These are phyloP conservation scores for Hartigia nigra DNA, from an alignment of 2,888 invertebrate species.

Conservation along the genomic window DNA sequence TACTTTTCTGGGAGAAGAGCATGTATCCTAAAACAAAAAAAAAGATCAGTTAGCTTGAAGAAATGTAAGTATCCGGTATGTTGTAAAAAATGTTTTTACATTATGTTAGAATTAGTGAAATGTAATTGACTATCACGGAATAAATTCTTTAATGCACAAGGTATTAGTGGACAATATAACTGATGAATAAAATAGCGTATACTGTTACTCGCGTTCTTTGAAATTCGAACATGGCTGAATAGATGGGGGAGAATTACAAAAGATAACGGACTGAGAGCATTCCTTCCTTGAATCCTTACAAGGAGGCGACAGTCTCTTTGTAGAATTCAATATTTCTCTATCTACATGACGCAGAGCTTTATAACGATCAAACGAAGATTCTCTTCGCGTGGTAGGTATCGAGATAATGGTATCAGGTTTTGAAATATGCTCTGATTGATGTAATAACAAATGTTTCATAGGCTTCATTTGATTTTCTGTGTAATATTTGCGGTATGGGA, in stretches of 20 bases:
- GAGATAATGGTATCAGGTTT: neutral
- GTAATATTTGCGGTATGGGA: neutral
- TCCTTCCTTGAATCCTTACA: neutral
- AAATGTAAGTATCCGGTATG: neutral
- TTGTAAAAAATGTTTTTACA: neutral
- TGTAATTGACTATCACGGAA: neutral
- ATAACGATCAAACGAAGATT: neutral
- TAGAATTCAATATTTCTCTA: constrained; percentile 21
- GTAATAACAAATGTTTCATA: neutral
- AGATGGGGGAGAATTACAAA: neutral
- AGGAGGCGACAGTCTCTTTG: constrained; percentile 19
- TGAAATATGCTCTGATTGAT: neutral
- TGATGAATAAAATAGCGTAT: neutral
- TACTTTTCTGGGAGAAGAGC: constrained; percentile 18
- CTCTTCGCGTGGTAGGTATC: neutral
- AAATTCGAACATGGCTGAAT: constrained; percentile 12
- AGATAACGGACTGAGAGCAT: neutral
- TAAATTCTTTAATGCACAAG: neutral
- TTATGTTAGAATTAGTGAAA: neutral
- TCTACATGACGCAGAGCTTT: constrained; percentile 34
- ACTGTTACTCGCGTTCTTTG: constrained; percentile 4
- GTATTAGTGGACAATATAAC: neutral
- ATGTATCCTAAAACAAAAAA: constrained; percentile 18
- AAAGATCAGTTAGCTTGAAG: neutral
- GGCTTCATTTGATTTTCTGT: neutral